phyloP scores from a whole-genome alignment of 37 sponge, comb jelly and placozoan genomes.

The Agelas oroides region DNA sequence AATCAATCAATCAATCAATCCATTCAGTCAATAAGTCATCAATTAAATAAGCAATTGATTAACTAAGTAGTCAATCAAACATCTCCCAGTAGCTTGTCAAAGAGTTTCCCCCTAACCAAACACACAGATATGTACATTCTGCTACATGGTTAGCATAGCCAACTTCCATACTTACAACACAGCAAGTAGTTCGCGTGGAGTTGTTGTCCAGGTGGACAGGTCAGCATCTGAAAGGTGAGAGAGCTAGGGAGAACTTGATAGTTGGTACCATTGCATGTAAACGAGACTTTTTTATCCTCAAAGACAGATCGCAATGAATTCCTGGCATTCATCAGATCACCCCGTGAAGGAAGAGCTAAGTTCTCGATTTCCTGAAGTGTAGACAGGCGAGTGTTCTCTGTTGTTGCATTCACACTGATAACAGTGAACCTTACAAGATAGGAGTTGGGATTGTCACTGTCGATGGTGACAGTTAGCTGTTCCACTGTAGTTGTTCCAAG shows the following conservation, averaged over 20 bases:
- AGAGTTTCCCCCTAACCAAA: too few species aligned
- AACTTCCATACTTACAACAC: conserved; percentile 37
- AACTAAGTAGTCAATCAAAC: too few species aligned
- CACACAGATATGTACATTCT: too few species aligned
- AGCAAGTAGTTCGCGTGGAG: conserved; percentile 24
- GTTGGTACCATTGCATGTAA: background rate
- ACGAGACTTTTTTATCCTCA: background rate
- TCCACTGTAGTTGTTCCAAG: background rate
- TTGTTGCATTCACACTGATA: conserved; percentile 6
- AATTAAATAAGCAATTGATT: too few species aligned
- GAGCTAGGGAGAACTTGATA: background rate
- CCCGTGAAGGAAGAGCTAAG: background rate
- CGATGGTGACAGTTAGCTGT: background rate
- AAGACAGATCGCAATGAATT: background rate
- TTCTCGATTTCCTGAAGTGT: conserved; percentile 2
- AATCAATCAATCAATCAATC: too few species aligned
- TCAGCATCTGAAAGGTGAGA: background rate
- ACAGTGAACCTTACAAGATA: background rate
- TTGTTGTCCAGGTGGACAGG: conserved; percentile 41
- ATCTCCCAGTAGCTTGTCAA: too few species aligned
- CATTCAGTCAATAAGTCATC: too few species aligned
- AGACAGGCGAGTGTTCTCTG: background rate
- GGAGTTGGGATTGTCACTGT: background rate
- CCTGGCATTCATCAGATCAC: background rate
- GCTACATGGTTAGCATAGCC: too few species aligned